These are phyloP conservation scores for Prinia subflava DNA, from an alignment of 2,113 vertebrate species.

Conservation along the genomic window DNA sequence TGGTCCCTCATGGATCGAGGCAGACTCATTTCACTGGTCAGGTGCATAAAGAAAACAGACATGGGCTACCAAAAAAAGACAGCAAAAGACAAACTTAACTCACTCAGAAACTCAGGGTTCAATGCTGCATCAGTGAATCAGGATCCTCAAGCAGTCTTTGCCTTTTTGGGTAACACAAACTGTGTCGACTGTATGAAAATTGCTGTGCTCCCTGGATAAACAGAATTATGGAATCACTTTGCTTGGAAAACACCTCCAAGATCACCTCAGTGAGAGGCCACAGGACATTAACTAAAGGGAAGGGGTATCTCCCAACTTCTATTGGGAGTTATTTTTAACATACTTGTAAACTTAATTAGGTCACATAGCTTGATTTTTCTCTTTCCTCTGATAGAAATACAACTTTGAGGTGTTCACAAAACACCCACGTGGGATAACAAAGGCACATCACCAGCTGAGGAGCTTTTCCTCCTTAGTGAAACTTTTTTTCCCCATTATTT, in stretches of 20 bases:
- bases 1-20: not conserved
- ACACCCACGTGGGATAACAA: not conserved
- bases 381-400: not conserved
- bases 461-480: not conserved
- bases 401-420: not conserved
- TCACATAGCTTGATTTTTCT: not conserved
- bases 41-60: not conserved
- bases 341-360: not conserved
- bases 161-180: not conserved
- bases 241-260: not conserved
- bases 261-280: not conserved
- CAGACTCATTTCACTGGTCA: not conserved
- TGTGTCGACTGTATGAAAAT: fast-evolving
- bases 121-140: not conserved
- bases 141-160: not conserved
- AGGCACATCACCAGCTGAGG: not conserved
- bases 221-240: not conserved
- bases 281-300: not conserved
- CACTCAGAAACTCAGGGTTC: not conserved
- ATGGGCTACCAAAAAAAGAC: fast-evolving
- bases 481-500: not conserved
- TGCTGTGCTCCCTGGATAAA: fast-evolving
- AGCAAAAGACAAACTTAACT: not conserved
- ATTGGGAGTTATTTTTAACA: not conserved
- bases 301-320: not conserved